Base-by-base conservation (phyloP, 1,140 invertebrate genomes). In the Zaprionus capensis region DNA sequence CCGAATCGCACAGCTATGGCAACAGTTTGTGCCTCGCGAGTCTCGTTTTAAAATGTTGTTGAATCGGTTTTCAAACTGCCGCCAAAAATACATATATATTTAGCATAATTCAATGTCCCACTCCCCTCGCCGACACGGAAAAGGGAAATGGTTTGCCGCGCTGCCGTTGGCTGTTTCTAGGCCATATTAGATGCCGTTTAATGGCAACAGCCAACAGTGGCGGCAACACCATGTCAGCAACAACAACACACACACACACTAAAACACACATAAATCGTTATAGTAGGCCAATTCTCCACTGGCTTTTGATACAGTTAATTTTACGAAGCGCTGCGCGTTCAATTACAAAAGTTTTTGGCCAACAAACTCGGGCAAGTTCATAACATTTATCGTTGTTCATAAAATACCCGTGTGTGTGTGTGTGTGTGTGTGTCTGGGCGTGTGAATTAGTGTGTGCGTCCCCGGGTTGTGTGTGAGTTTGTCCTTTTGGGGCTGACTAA, bases 341-440 rank as follows among this genome's bases (percentile, higher is more conserved):
- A 88, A 87, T 87, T 87, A 88, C 81, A 64, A 88, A 87, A 87
- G 64, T 88, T 87, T 87, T 71, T 59, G 83, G 83, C 73, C 75
- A 72, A 70, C 68, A 71, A 68, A 75, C 59, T 76, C 61, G 67
- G 69, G 65, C 74, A 88, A 87, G 84, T 88, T 83, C 88, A 87
- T 87, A 88, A 81, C 83, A 88, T 88, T 87, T 88, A 87, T 88
- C 78, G 83, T 65, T 81, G 20, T 59, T 69, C 81, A 88, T 88
- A 88, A 83, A 87, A 81, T 78, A 83, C 72, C 55, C 64, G 44
- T 46, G 24, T 46, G 4, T 46, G 11, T 59, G 1, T 31, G 20
- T 46, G 46, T n/a, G 24, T 31, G 31, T 53, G 20, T 62, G 49
- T 61, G 28, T 71, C 38, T 64, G 63, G 62, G 34, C 53, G 55